phyloP scores from a whole-genome alignment of 1,140 invertebrate genomes.

The Cyclina sinensis region DNA sequence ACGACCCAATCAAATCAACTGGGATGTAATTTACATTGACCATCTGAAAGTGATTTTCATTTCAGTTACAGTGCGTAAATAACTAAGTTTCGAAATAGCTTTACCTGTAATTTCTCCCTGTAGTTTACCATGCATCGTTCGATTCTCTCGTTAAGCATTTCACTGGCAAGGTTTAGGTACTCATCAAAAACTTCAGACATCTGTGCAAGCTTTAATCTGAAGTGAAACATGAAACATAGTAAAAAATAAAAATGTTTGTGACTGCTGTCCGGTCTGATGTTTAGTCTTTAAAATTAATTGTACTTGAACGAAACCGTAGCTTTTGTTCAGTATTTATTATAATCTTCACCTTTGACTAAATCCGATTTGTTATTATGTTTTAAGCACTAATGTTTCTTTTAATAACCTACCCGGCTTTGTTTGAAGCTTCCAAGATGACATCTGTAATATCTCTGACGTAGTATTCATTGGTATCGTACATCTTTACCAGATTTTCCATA shows the following conservation, averaged over 20 bases:
- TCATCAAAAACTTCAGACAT: neutral
- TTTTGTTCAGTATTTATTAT: too few relatives aligned
- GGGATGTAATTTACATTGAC: too few relatives aligned
- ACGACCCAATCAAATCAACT: too few relatives aligned
- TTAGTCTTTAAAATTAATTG: too few relatives aligned
- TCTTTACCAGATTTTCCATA: neutral
- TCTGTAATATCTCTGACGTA: slow-evolving; percentile 37
- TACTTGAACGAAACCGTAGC: too few relatives aligned
- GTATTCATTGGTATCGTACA: slow-evolving; percentile 60
- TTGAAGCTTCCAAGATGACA: neutral
- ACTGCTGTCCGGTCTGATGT: too few relatives aligned
- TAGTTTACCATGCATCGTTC: neutral
- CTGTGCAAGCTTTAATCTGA: neutral
- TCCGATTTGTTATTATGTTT: too few relatives aligned
- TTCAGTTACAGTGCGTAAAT: too few relatives aligned
- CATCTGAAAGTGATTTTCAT: too few relatives aligned
- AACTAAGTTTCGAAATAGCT: too few relatives aligned
- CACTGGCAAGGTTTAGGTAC: neutral
- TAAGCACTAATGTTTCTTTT: neutral
- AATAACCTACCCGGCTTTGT: neutral
- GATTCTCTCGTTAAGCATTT: neutral
- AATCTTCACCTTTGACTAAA: too few relatives aligned
- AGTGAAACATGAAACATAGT: neutral
- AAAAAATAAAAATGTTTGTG: too few relatives aligned
- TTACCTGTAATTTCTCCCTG: neutral